These are phyloP conservation scores for Probosciger aterrimus DNA, from an alignment of 2,113 vertebrate species.

Conservation along the genomic window DNA sequence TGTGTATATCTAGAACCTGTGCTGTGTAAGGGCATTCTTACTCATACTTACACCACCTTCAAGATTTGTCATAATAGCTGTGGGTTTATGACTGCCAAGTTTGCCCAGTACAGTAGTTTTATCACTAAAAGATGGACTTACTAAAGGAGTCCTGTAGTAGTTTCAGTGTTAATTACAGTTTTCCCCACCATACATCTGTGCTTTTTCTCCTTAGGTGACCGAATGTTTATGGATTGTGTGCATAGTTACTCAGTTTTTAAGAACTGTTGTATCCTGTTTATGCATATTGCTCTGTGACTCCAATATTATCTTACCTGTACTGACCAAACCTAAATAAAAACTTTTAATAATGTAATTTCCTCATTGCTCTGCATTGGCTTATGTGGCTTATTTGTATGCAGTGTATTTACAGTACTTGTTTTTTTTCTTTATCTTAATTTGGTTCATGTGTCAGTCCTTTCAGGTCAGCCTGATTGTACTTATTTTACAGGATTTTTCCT, in stretches of 20 bases:
- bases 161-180: slow-evolving; percentile 87
- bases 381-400: background rate
- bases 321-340: slow-evolving; percentile 99
- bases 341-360: slow-evolving; percentile 90
- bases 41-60: slow-evolving; percentile 75
- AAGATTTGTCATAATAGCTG: slow-evolving; percentile 78
- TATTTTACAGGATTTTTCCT: background rate
- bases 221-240: slow-evolving; percentile 91
- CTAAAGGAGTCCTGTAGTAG: slow-evolving; percentile 85
- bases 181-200: slow-evolving; percentile 82
- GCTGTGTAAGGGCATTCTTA: slow-evolving; percentile 81
- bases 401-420: background rate
- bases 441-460: background rate
- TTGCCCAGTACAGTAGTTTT: slow-evolving; percentile 85
- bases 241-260: slow-evolving; percentile 92
- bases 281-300: slow-evolving; percentile 97
- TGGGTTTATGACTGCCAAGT: slow-evolving; percentile 85
- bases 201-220: slow-evolving; percentile 86
- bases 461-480: background rate
- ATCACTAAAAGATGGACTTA: slow-evolving; percentile 79
- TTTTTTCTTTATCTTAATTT: background rate
- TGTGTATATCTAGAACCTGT: slow-evolving; percentile 83
- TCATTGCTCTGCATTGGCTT: slow-evolving; percentile 38
- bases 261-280: slow-evolving; percentile 88
- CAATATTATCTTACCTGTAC: slow-evolving; percentile 98